These are phyloP conservation scores for Scrobipalpa costella DNA, from an alignment of 2,888 invertebrate genomes.

Conservation along the genomic window DNA sequence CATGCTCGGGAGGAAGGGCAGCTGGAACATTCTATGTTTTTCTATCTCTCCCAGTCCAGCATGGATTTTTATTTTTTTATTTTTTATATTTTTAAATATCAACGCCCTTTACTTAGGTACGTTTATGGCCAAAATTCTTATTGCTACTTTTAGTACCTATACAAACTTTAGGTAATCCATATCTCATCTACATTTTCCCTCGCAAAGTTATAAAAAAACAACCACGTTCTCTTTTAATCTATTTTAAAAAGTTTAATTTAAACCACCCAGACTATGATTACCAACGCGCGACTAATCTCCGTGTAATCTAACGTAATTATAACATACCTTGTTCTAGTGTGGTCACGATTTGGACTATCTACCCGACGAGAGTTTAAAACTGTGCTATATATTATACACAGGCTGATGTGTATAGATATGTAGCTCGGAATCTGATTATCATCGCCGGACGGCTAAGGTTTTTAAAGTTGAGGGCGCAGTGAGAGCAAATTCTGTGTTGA, in stretches of 20 bases:
- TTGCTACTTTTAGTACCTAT: background rate
- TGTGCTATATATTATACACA: constrained; percentile 40
- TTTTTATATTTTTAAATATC: background rate
- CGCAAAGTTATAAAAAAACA: background rate
- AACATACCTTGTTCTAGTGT: constrained; percentile 67
- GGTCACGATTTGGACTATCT: constrained; percentile 77
- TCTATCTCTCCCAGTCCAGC: no score
- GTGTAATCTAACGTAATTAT: constrained; percentile 76
- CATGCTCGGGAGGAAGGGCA: no score
- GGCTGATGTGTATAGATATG: constrained; percentile 41
- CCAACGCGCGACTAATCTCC: constrained; percentile 58
- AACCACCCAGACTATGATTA: constrained; percentile 53
- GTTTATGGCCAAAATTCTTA: no score
- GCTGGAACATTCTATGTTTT: no score
- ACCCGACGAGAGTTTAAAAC: constrained; percentile 53
- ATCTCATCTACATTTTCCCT: background rate
- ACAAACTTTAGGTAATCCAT: no score
- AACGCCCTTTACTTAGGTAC: no score
- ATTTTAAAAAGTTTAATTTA: constrained; percentile 17
- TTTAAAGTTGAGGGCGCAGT: constrained; percentile 51
- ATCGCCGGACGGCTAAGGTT: constrained; percentile 48
- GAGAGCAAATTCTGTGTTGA: constrained; percentile 16
- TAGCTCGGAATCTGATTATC: constrained; percentile 67
- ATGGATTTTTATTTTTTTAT: no score
- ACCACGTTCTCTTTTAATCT: background rate